Base-by-base conservation (phyloP, 2,888 invertebrate species). In the Epinotia nisella region DNA sequence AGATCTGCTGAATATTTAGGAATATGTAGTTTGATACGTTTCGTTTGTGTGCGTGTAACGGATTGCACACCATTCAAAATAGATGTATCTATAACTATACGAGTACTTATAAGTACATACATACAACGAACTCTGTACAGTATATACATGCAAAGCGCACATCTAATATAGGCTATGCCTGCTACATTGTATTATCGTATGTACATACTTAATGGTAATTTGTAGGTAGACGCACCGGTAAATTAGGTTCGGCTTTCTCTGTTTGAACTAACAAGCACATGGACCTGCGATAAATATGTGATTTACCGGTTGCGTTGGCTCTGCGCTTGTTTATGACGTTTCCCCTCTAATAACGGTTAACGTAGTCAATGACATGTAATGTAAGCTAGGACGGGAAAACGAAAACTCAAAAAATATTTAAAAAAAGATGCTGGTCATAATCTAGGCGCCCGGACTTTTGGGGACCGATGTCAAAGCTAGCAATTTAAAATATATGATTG, bases 211-310 rank as follows among this genome's bases (percentile, higher is more conserved):
- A 11, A 24, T 29, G 24, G 13, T n/a, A 53, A 69, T 51, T 35
- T 58, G 62, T 55, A 62, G 41, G 49, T 39, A 17, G 17, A 39
- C 21, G 51, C 21, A 58, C 17, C 35, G 41, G 17, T 65, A 66
- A 71, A 65, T 71, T 71, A 65, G 58, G 56, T 64, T 29, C 55
- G 45, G 35, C 60, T 51, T 24, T 39, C 49, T 13, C 39, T 65
- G 70, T 70, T 64, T 70, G 70, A 59, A 24, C 51, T 59, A 71
- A 66, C 70, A 51, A 58, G 58, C 71, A 49, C 49, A 51, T 39
- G 15, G 53, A 2, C 21, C 21, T 1, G 62, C 53, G 41, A 55
- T 71, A 66, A 71, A 66, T 66, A 71, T n/a, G 51, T 66, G 65
- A 66, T 71, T 65, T 66, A 60, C 53, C 24, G 65, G 24, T 29